A percentile compares a stretch with the other conserved stretches of the same genome.
Evolutionary conservation across 2,888 invertebrate species (phyloP).

Genomic region (Conops quadrifasciatus): DNA sequence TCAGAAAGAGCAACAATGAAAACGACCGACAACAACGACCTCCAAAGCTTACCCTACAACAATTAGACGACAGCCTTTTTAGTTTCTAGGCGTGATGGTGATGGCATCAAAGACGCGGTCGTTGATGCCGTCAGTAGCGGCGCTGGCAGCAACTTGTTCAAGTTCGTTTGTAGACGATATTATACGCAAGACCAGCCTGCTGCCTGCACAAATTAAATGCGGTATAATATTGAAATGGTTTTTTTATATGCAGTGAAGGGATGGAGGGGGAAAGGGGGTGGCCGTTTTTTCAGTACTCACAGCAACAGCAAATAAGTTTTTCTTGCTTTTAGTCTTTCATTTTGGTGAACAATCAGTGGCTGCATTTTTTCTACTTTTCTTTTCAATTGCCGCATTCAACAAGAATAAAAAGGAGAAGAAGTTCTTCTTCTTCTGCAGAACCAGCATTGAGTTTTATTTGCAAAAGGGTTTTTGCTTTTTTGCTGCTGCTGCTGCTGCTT

Average conservation of each 20-base stretch:
- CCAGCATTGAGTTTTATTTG: not conserved
- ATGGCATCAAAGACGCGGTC: too few species aligned
- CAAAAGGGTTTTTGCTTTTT: not conserved
- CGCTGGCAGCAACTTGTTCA: not conserved
- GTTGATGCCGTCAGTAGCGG: constrained; percentile 5
- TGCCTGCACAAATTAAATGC: constrained; percentile 14
- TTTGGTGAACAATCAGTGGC: not conserved
- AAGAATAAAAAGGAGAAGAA: not conserved
- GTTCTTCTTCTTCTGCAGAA: too few species aligned
- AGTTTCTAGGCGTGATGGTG: too few species aligned
- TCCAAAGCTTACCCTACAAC: not conserved
- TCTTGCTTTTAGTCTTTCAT: not conserved
- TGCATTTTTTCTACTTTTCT: constrained; percentile 1
- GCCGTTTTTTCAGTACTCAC: not conserved
- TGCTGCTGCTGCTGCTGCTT: not conserved
- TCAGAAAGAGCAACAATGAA: not conserved
- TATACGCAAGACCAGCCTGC: constrained; percentile 14
- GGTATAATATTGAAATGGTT: constrained; percentile 16
- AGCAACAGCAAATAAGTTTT: not conserved
- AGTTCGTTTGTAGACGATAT: not conserved
- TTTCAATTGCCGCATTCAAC: not conserved
- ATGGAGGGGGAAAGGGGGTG: not conserved
- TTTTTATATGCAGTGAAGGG: not conserved
- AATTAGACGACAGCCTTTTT: too few species aligned
- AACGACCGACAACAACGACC: not conserved